Conservation (phyloP, 2,113 vertebrate genomes). For the Colaptes auratus region DNA sequence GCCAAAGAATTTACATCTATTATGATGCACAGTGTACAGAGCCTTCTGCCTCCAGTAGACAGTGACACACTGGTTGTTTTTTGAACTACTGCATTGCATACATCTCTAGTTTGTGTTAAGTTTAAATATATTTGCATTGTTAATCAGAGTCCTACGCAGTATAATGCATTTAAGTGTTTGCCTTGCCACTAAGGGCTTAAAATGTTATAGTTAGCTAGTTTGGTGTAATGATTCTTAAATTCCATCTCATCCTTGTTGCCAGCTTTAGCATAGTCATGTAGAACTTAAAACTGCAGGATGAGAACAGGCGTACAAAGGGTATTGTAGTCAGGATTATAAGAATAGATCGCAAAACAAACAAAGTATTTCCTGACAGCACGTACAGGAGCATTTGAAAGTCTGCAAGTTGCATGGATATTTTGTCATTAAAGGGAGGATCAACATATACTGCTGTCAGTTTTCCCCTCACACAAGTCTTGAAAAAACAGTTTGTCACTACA, state of each 20-base stretch:
- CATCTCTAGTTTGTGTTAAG: background rate
- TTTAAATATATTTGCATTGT: background rate
- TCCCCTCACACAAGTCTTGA: background rate
- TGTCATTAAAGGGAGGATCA: background rate
- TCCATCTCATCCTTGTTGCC: background rate
- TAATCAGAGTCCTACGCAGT: background rate
- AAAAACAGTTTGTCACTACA: background rate
- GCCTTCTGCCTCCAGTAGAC: background rate
- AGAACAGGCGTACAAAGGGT: background rate
- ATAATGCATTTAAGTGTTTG: background rate
- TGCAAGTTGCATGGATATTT: background rate
- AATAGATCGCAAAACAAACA: background rate
- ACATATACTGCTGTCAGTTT: background rate
- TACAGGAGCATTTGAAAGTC: background rate
- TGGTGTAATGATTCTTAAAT: background rate
- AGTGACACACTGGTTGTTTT: background rate
- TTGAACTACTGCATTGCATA: background rate
- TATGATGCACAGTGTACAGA: background rate
- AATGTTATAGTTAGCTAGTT: background rate
- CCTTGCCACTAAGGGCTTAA: background rate
- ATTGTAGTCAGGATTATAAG: background rate
- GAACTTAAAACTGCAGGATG: background rate
- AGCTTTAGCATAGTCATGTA: background rate
- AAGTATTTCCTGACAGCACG: background rate
- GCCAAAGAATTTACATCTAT: slow-evolving; percentile 42